Conservation (phyloP, 1,140 invertebrate genomes). For the Chironomus striatipennis region DNA sequence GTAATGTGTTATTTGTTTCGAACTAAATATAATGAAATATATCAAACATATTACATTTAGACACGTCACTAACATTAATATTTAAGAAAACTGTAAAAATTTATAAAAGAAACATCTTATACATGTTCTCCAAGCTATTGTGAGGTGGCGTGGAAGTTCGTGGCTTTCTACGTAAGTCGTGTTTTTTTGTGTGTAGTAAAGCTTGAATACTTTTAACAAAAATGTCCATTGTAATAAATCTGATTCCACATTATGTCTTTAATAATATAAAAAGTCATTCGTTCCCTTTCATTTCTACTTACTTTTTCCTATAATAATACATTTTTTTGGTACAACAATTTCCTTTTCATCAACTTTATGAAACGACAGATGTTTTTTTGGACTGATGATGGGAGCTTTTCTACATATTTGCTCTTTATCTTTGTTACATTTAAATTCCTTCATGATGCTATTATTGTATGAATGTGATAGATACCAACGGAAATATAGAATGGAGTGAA, state of each 20-base stretch:
- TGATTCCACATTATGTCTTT: neutral
- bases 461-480: neutral
- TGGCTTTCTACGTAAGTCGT: too few species aligned
- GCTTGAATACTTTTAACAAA: too few species aligned
- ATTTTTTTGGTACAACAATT: neutral
- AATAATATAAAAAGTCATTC: constrained; percentile 4
- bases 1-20: too few species aligned
- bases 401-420: too few species aligned
- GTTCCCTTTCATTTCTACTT: neutral
- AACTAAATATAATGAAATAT: too few species aligned
- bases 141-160: too few species aligned
- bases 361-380: neutral
- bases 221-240: neutral
- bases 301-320: neutral
- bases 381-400: neutral
- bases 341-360: neutral
- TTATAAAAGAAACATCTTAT: too few species aligned
- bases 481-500: neutral
- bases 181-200: too few species aligned
- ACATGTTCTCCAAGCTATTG: too few species aligned
- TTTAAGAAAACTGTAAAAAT: too few species aligned
- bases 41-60: too few species aligned
- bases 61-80: too few species aligned
- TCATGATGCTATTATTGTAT: neutral
- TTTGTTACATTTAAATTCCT: constrained; percentile 2